These are phyloP conservation scores for Tineola bisselliella DNA, from an alignment of 2,888 invertebrate genomes.

Conservation along the genomic window DNA sequence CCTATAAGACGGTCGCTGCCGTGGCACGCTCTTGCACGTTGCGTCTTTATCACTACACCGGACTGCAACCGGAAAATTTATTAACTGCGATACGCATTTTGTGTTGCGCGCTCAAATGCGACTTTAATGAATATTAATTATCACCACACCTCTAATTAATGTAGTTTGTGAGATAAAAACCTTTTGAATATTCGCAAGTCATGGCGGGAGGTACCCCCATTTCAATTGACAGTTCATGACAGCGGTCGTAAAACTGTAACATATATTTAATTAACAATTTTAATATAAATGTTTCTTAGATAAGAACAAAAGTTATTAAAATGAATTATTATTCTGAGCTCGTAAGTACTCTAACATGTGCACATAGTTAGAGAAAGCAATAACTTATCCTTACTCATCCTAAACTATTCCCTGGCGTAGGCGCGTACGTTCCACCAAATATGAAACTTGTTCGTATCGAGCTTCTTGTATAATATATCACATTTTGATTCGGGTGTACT, in stretches of 20 bases:
- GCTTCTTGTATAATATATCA: slow-evolving; percentile 61
- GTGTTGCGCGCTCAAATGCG: slow-evolving; percentile 62
- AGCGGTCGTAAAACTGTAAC: neutral
- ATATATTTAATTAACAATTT: neutral
- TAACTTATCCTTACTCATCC: slow-evolving; percentile 60
- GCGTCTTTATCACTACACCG: slow-evolving; percentile 11
- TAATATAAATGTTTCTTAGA: neutral
- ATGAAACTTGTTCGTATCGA: slow-evolving; percentile 63
- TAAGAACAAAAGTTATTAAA: neutral
- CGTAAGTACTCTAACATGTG: slow-evolving; percentile 2
- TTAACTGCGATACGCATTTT: slow-evolving; percentile 66
- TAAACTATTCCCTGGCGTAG: slow-evolving; percentile 57
- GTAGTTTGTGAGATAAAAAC: slow-evolving; percentile 57
- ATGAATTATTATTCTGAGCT: neutral
- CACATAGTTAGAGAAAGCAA: slow-evolving; percentile 63
- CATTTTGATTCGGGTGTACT: slow-evolving; percentile 67
- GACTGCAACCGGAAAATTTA: slow-evolving; percentile 39
- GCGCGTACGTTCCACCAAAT: slow-evolving; percentile 43
- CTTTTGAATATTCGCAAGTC: slow-evolving; percentile 32
- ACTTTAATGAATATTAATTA: slow-evolving; percentile 68
- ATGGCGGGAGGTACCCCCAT: slow-evolving; percentile 26
- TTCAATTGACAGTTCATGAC: neutral
- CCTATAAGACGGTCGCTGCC: neutral
- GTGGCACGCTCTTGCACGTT: slow-evolving; percentile 8
- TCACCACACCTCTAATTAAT: slow-evolving; percentile 65